Evolutionary conservation across 2,888 invertebrate species (phyloP).

Genomic region (Cryptophagus acutangulus): DNA sequence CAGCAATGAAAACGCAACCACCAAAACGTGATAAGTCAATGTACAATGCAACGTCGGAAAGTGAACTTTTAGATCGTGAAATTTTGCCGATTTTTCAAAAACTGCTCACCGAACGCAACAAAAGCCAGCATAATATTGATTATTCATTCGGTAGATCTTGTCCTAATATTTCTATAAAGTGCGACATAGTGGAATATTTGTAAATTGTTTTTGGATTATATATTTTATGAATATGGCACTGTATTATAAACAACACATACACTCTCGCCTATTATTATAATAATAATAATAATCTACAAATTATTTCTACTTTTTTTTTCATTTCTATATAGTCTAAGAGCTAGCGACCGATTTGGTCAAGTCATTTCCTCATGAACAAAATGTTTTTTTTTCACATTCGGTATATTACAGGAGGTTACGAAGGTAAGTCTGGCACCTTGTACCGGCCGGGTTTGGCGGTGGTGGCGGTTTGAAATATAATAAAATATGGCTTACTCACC

Average conservation of each 20-base stretch:
- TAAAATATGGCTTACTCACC: too few species aligned
- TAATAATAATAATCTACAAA: conserved; percentile 2
- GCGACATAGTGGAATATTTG: conserved; percentile 92
- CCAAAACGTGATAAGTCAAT: conserved; percentile 42
- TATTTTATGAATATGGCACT: conserved; percentile 5
- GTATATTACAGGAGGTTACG: too few species aligned
- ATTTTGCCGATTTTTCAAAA: conserved; percentile 90
- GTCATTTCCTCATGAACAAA: background rate
- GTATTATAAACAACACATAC: too few species aligned
- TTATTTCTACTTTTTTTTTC: conserved; percentile 2
- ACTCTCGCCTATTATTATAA: conserved; percentile 1
- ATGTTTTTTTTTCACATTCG: too few species aligned
- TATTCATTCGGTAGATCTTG: conserved; percentile 79
- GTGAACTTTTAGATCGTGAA: conserved; percentile 74
- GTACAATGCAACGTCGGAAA: conserved; percentile 77
- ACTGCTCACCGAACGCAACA: conserved; percentile 77
- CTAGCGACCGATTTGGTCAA: background rate
- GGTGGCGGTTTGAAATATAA: too few species aligned
- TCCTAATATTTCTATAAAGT: conserved; percentile 91
- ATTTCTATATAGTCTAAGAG: conserved; percentile 4
- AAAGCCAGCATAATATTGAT: conserved; percentile 60
- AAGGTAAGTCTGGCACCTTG: too few species aligned
- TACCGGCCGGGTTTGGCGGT: too few species aligned
- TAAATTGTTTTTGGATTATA: too few species aligned
- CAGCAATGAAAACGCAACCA: conserved; percentile 32